Conservation (phyloP, 2,888 invertebrate genomes). For the Geotrupes spiniger region DNA sequence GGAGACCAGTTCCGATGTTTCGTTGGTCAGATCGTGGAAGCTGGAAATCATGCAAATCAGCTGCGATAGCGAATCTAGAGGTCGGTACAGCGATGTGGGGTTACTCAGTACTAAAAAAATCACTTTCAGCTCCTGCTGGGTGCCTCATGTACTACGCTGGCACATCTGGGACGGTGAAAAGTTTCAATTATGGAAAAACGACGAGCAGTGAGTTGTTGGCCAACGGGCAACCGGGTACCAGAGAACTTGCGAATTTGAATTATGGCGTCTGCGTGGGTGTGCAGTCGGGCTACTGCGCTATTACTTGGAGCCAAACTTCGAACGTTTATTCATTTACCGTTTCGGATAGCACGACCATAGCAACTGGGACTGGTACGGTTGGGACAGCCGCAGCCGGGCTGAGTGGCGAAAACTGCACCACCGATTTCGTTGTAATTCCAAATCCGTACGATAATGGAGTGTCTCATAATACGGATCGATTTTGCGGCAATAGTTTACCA, state of each 20-base stretch:
- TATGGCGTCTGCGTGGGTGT: constrained; percentile 78
- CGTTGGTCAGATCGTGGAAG: constrained; percentile 71
- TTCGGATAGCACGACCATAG: constrained; percentile 65
- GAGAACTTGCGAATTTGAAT: constrained; percentile 68
- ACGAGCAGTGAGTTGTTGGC: constrained; percentile 29
- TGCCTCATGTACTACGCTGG: constrained; percentile 74
- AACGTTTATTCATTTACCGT: constrained; percentile 65
- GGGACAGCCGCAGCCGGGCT: constrained; percentile 53
- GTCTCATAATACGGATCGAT: constrained; percentile 60
- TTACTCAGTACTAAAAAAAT: no score
- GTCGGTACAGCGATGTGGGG: constrained; percentile 49
- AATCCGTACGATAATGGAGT: constrained; percentile 53
- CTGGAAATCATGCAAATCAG: constrained; percentile 69
- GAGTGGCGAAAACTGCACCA: constrained; percentile 60
- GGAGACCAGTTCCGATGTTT: constrained; percentile 59
- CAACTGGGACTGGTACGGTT: constrained; percentile 31
- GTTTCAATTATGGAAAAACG: constrained; percentile 73
- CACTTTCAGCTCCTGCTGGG: constrained; percentile 69
- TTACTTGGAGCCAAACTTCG: constrained; percentile 59
- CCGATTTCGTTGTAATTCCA: constrained; percentile 74
- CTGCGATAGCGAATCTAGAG: constrained; percentile 67
- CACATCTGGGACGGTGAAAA: constrained; percentile 61
- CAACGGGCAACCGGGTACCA: constrained; percentile 55
- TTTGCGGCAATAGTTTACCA: constrained; percentile 62
- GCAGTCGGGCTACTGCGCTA: constrained; percentile 71